A percentile compares a stretch with the other conserved stretches of the same genome.
These are phyloP conservation scores for Collichthys lucidus DNA, from an alignment of 2,113 vertebrate genomes.

Conservation along the genomic window DNA sequence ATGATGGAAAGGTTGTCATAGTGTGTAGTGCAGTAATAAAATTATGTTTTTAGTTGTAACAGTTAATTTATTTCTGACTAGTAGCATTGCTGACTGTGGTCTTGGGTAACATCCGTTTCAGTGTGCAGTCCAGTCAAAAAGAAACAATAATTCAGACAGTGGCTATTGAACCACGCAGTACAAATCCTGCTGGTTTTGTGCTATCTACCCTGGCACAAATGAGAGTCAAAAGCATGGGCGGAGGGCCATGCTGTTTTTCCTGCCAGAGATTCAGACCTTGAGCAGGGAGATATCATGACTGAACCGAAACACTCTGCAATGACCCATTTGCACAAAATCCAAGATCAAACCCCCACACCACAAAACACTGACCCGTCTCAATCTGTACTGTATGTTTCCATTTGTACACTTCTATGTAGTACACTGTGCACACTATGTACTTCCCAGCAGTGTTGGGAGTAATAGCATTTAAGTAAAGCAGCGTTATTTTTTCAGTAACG, in stretches of 20 bases:
- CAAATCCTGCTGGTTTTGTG: slow-evolving; percentile 55
- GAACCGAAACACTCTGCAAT: slow-evolving; percentile 15
- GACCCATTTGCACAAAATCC: slow-evolving; percentile 43
- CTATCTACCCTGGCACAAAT: slow-evolving; percentile 58
- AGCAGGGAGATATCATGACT: slow-evolving; percentile 50
- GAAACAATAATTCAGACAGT: slow-evolving; percentile 38
- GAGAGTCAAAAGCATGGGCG: slow-evolving; percentile 57
- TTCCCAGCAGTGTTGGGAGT: too few relatives aligned
- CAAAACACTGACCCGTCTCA: slow-evolving; percentile 19
- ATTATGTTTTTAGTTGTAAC: not conserved
- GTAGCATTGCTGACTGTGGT: not conserved
- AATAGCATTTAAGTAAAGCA: too few relatives aligned
- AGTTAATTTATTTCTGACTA: too few relatives aligned
- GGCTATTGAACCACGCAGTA: slow-evolving; percentile 25
- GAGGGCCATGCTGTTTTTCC: slow-evolving; percentile 26
- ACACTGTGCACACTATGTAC: not conserved
- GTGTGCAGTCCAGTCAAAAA: slow-evolving; percentile 13
- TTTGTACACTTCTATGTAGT: too few relatives aligned
- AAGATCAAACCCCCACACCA: not conserved
- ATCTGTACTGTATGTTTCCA: too few relatives aligned
- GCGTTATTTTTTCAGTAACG: too few relatives aligned
- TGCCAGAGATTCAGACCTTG: slow-evolving; percentile 53
- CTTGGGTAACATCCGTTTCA: slow-evolving; percentile 9
- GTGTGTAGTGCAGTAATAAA: not conserved
- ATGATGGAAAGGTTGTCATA: not conserved